phyloP scores from a whole-genome alignment of 92 coral and sea anemone genomes.

The Nematostella vectensis region DNA sequence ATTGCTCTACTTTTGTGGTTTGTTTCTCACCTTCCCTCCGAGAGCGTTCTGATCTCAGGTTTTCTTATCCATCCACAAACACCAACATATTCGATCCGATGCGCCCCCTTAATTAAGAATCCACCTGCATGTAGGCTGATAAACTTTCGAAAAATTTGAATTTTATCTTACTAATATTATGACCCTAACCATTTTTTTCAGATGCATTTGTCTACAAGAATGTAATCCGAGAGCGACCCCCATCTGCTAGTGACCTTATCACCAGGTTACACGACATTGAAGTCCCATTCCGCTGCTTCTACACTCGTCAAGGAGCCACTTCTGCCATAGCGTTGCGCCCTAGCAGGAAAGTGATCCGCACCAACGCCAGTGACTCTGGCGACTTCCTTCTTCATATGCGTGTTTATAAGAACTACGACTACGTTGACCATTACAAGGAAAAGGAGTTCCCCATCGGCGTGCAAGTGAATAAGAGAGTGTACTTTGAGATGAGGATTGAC shows the following conservation, averaged over 20 bases:
- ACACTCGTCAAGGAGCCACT: conserved; percentile 45
- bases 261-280: conserved; percentile 56
- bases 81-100: no score
- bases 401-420: conserved; percentile 50
- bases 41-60: no score
- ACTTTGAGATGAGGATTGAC: conserved; percentile 51
- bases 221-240: conserved; percentile 47
- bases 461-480: conserved; percentile 47
- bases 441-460: conserved; percentile 81
- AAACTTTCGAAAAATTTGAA: no score
- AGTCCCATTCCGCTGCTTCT: conserved; percentile 73
- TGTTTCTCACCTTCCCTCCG: no score
- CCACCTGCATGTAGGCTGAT: no score
- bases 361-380: conserved; percentile 56
- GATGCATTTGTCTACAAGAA: conserved; percentile 64
- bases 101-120: no score
- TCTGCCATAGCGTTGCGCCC: conserved; percentile 56
- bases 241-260: conserved; percentile 31
- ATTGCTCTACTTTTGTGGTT: no score
- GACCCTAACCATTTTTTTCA: no score
- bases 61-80: no score
- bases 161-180: no score
- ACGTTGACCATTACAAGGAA: conserved; percentile 52
- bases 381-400: conserved; percentile 50
- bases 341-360: conserved; percentile 51